phyloP scores from a whole-genome alignment of 53 echinoderm and acorn worm species.

The Zoroaster sp. region DNA sequence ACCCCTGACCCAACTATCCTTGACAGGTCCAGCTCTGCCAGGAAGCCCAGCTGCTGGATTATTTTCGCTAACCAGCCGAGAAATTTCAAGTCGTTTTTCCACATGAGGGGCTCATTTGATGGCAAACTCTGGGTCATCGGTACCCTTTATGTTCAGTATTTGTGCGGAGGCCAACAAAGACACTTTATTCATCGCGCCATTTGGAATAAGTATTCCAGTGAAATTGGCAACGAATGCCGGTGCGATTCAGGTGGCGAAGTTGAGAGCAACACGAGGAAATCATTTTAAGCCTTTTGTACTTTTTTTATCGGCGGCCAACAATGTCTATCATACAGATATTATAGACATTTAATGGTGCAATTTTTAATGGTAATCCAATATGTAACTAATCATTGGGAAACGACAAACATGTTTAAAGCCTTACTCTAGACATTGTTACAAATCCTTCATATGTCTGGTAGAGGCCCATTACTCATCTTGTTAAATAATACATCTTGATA shows the following conservation, averaged over 20 bases:
- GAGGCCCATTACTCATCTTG: neutral
- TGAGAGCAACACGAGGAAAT: neutral
- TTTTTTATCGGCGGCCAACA: slow-evolving; percentile 16
- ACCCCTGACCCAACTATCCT: slow-evolving; percentile 13
- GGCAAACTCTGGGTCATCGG: slow-evolving; percentile 28
- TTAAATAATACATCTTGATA: neutral
- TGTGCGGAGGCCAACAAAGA: slow-evolving; percentile 31
- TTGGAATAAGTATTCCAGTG: slow-evolving; percentile 26
- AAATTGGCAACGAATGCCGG: slow-evolving; percentile 32
- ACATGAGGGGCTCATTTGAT: slow-evolving; percentile 29
- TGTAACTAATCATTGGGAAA: neutral
- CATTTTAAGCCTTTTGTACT: slow-evolving; percentile 41
- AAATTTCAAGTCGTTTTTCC: slow-evolving; percentile 38
- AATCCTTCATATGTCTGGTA: neutral
- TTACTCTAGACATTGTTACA: neutral
- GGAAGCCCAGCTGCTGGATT: slow-evolving; percentile 20
- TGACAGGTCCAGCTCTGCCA: neutral
- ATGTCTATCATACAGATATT: slow-evolving; percentile 10
- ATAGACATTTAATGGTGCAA: neutral
- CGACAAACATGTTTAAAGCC: neutral
- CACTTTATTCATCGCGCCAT: slow-evolving; percentile 48
- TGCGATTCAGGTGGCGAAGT: slow-evolving; percentile 22
- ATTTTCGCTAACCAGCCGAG: slow-evolving; percentile 18
- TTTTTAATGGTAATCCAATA: slow-evolving; percentile 19
- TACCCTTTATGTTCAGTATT: neutral